Base-by-base conservation (phyloP, 2,888 invertebrate genomes). In the Aquatica leii region DNA sequence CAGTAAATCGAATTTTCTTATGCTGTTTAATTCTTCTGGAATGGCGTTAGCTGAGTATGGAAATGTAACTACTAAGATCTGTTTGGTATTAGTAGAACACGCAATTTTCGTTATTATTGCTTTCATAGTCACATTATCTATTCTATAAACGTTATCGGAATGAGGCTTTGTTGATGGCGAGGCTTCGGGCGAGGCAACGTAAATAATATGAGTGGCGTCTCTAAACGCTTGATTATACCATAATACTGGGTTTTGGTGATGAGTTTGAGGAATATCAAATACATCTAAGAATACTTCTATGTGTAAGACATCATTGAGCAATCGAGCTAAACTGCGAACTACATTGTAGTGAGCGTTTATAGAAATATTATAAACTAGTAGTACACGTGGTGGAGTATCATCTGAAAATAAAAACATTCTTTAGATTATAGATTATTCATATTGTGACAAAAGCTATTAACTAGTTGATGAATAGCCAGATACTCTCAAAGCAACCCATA, bases 221-320 rank as follows among this genome's bases (percentile, higher is more conserved):
- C 35, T 24, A 51, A 66, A 59, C 3, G 59, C 62, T 11, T 66
- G 50, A 14, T 46, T 59, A 18, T 54, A 62, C 66, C 66, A 66
- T 1, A 59, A 14, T 1, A 55, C 14, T 1, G 66, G 66, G 46
- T 66, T 54, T n/a, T 66, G 53, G 46, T 66, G 62, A 20, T 50
- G 14, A 4, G 66, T 62, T 21, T 31, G 18, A 0, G 65, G 65
- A 18, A 65, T 61, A n/a, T 59, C 59, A 3, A 51, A 24, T 1
- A 62, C 58, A 12, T 66, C 66, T 12, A 66, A 12, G 9, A 66
- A 55, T 9, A 66, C 62, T 20, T 54, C 41, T n/a, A 62, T 17
- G 8, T 59, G 52, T 18, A 62, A 52, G 15, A 59, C 48, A 1
- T 62, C 58, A 12, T 41, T 35, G 9, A 66, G 59, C 15, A 62